Conservation (phyloP, 37 sponge, comb jelly and placozoan species). For the Ianthella basta region DNA sequence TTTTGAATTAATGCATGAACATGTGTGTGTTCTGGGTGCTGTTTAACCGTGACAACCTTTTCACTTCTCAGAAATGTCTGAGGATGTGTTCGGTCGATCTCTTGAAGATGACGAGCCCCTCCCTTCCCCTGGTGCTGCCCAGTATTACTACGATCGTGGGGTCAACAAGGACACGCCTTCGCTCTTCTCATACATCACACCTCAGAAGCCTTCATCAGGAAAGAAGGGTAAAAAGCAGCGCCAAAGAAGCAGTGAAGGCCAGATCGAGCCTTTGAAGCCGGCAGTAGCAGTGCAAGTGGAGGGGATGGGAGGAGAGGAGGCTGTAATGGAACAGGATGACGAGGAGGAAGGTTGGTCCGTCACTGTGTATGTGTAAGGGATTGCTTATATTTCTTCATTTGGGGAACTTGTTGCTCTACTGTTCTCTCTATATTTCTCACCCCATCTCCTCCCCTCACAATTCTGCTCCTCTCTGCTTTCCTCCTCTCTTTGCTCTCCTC, state of each 20-base stretch:
- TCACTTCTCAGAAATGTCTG: conserved; percentile 31
- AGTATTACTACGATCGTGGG: not conserved
- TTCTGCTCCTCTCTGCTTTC: too few relatives aligned
- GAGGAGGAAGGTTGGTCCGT: not conserved
- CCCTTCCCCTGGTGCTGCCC: conserved; percentile 64
- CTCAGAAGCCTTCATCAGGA: not conserved
- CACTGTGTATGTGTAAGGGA: not conserved
- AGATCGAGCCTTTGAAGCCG: not conserved
- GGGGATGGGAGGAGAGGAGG: not conserved
- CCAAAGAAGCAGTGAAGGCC: not conserved
- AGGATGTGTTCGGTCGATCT: conserved; percentile 75
- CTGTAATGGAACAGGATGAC: not conserved
- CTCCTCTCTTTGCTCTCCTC: too few relatives aligned
- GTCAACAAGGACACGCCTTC: not conserved
- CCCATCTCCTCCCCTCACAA: too few relatives aligned
- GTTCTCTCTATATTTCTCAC: not conserved
- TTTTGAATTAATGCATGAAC: too few relatives aligned
- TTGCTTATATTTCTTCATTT: too few relatives aligned
- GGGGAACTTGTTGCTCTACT: not conserved
- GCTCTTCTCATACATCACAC: conserved; percentile 12
- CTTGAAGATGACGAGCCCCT: conserved; percentile 71
- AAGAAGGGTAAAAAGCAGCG: conserved; percentile 27
- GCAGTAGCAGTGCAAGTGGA: not conserved
- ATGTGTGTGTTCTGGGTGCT: too few relatives aligned
- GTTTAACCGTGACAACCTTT: too few relatives aligned